Evolutionary conservation across 2,888 invertebrate species (phyloP).

Genomic region (Drosophila ezoana): DNA sequence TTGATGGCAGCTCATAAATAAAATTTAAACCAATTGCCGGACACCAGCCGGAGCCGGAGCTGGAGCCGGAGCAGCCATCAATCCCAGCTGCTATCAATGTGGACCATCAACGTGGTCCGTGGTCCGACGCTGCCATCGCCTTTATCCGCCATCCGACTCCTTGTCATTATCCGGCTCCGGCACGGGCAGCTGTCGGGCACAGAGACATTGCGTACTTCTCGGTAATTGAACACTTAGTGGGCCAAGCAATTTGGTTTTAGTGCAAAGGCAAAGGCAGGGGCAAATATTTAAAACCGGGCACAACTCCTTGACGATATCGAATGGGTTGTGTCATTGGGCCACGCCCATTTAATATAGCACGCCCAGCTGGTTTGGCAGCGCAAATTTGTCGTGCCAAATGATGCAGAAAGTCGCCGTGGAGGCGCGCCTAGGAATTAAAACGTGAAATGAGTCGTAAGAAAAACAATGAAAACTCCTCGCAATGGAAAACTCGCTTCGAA

Average conservation of each 20-base stretch:
- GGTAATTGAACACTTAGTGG: constrained; percentile 78
- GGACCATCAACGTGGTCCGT: constrained; percentile 48
- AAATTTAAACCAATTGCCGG: constrained; percentile 81
- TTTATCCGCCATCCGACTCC: not conserved
- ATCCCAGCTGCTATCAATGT: constrained; percentile 79
- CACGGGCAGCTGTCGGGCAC: not conserved
- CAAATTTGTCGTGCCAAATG: constrained; percentile 76
- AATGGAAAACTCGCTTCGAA: constrained; percentile 55
- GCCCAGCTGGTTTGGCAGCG: constrained; percentile 55
- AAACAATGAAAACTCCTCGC: constrained; percentile 76
- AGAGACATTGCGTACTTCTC: constrained; percentile 23
- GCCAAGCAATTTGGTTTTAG: constrained; percentile 74
- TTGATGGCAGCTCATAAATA: constrained; percentile 83
- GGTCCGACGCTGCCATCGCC: too few relatives aligned
- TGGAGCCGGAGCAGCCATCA: constrained; percentile 50
- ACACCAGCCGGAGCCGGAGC: constrained; percentile 24
- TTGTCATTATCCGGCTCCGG: constrained; percentile 31
- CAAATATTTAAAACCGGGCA: constrained; percentile 64
- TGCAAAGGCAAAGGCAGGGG: constrained; percentile 43
- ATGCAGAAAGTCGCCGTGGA: constrained; percentile 69
- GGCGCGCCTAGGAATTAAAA: constrained; percentile 78
- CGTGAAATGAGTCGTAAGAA: constrained; percentile 81
- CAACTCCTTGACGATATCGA: constrained; percentile 44
- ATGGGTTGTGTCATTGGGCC: not conserved
- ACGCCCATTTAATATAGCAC: constrained; percentile 25